Evolutionary conservation across 2,797 vertebrate species (phyloP).

Genomic region (Syngnathus rostellatus): DNA sequence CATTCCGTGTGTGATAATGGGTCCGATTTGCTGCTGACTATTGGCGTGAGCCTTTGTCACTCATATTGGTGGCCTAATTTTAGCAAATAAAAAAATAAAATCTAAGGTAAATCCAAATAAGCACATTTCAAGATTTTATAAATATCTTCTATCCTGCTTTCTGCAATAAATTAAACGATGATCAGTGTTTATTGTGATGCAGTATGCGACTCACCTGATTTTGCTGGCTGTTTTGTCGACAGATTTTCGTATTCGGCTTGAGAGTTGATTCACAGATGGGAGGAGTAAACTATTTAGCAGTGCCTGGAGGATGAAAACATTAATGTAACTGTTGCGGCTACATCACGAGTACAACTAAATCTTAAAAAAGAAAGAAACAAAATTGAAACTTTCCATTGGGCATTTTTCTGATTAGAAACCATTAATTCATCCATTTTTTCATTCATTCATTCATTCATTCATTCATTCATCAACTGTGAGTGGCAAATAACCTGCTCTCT

Average conservation of each 20-base stretch:
- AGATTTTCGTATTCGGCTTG: conserved; percentile 84
- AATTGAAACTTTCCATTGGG: neutral
- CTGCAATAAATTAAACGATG: neutral
- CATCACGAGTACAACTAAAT: neutral
- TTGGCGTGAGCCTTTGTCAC: conserved; percentile 26
- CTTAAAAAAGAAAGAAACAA: neutral
- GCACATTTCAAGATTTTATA: neutral
- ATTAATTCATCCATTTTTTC: no score
- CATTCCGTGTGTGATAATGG: conserved; percentile 14
- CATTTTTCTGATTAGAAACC: neutral
- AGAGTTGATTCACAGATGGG: conserved; percentile 89
- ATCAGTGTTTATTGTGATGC: neutral
- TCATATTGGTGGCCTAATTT: conserved; percentile 27
- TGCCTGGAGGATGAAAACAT: conserved; percentile 59
- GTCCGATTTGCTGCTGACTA: conserved; percentile 10
- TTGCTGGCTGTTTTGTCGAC: conserved; percentile 92
- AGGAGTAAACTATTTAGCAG: conserved; percentile 85
- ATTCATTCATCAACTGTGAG: no score
- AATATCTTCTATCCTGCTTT: neutral
- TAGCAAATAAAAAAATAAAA: conserved; percentile 15
- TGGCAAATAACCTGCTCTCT: neutral
- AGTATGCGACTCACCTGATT: conserved; percentile 74
- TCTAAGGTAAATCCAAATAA: neutral
- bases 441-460: no score
- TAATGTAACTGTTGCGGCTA: neutral